These are phyloP conservation scores for Elgonia sp. DNA, from an alignment of 2,888 invertebrate species.

Conservation along the genomic window DNA sequence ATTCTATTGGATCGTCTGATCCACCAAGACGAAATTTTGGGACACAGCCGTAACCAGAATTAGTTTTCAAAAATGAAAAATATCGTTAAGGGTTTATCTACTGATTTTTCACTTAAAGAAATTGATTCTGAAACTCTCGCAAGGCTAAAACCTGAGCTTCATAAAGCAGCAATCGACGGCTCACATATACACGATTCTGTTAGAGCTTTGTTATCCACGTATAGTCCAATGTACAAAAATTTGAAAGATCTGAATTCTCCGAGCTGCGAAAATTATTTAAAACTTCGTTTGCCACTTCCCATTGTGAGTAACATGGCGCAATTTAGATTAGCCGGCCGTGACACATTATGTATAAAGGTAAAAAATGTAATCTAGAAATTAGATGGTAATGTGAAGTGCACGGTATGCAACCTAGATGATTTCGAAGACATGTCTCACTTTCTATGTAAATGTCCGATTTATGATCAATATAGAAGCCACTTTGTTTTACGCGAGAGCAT, in stretches of 20 bases:
- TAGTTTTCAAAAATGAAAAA: no score
- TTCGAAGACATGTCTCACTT: background rate
- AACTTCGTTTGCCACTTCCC: background rate
- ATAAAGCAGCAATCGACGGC: background rate
- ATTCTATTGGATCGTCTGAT: no score
- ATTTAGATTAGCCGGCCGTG: background rate
- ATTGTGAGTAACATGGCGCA: background rate
- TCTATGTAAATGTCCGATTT: background rate
- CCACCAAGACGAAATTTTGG: no score
- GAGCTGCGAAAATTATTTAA: background rate
- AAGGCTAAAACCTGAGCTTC: background rate
- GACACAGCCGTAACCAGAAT: no score
- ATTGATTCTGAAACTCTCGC: no score
- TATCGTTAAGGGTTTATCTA: no score
- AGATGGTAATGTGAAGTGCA: background rate
- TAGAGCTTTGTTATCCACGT: background rate
- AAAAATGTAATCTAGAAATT: background rate
- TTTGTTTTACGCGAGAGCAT: no score
- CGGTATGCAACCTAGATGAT: background rate
- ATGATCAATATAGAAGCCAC: no score
- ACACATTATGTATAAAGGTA: background rate
- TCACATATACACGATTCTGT: background rate
- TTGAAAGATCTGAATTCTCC: background rate
- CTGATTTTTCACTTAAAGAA: background rate
- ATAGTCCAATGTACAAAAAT: background rate